These are phyloP conservation scores for Sinosuthora webbiana DNA, from an alignment of 2,113 vertebrate species.

Conservation along the genomic window DNA sequence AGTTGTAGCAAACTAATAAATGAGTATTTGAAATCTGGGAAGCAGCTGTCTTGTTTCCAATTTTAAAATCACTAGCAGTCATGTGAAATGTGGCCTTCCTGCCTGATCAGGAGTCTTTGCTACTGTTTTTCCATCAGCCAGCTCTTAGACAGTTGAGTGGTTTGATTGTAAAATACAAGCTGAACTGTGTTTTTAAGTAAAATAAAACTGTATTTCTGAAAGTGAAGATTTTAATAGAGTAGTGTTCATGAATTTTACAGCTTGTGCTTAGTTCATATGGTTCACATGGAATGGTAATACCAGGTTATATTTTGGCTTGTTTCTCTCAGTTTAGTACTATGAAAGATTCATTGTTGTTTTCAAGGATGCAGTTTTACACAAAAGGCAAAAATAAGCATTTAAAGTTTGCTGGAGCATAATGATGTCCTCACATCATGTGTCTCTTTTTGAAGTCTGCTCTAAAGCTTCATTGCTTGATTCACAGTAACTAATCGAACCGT, in stretches of 20 bases:
- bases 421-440: neutral
- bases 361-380: neutral
- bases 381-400: neutral
- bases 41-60: neutral
- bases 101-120: neutral
- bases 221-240: neutral
- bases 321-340: neutral
- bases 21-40: neutral
- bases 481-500: accelerated
- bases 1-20: neutral
- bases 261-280: neutral
- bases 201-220: neutral
- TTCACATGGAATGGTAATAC: neutral
- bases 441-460: neutral
- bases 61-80: neutral
- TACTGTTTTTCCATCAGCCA: neutral
- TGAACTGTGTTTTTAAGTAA: neutral
- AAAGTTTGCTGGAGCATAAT: neutral
- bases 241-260: neutral
- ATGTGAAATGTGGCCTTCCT: neutral
- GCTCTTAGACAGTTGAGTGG: neutral
- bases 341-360: neutral
- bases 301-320: neutral
- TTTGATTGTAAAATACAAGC: neutral
- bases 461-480: neutral